phyloP scores from a whole-genome alignment of 1,140 invertebrate species.

The Listronotus oregonensis region DNA sequence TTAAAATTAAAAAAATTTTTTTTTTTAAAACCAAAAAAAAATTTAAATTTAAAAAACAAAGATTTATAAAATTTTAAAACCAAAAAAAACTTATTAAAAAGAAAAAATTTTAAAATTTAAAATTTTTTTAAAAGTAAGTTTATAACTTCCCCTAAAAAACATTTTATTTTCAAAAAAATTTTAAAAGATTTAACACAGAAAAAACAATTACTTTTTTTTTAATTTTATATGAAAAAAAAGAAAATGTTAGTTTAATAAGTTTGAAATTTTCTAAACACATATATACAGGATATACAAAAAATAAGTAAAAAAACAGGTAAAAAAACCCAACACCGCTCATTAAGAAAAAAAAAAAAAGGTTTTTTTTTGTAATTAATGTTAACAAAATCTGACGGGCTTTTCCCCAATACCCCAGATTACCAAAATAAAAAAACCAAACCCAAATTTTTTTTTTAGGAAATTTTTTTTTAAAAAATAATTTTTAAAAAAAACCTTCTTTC shows the following conservation, averaged over 20 bases:
- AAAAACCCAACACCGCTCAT: no score
- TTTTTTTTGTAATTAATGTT: no score
- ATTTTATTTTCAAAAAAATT: not conserved
- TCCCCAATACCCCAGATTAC: no score
- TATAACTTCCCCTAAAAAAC: not conserved
- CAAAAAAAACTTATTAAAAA: slow-evolving; percentile 2
- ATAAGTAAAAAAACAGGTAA: slow-evolving; percentile 1
- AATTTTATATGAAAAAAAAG: slow-evolving; percentile 47
- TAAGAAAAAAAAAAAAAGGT: no score
- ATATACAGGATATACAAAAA: slow-evolving; percentile 51
- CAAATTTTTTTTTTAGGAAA: no score
- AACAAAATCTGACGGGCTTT: no score
- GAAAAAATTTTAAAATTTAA: not conserved
- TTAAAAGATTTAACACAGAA: slow-evolving; percentile 5
- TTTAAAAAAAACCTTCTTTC: no score
- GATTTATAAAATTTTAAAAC: not conserved
- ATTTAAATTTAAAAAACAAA: not conserved
- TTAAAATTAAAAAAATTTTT: not conserved
- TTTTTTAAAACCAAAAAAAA: not conserved
- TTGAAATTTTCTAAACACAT: slow-evolving; percentile 46
- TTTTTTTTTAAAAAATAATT: no score
- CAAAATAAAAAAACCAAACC: no score
- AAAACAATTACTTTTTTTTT: slow-evolving; percentile 39
- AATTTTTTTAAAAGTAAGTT: slow-evolving; percentile 1
- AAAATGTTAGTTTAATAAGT: slow-evolving; percentile 28